A percentile compares a stretch with the other conserved stretches of the same genome.
Conservation (phyloP, 2,888 invertebrate species). For the Drosophila parthenogenetica region DNA sequence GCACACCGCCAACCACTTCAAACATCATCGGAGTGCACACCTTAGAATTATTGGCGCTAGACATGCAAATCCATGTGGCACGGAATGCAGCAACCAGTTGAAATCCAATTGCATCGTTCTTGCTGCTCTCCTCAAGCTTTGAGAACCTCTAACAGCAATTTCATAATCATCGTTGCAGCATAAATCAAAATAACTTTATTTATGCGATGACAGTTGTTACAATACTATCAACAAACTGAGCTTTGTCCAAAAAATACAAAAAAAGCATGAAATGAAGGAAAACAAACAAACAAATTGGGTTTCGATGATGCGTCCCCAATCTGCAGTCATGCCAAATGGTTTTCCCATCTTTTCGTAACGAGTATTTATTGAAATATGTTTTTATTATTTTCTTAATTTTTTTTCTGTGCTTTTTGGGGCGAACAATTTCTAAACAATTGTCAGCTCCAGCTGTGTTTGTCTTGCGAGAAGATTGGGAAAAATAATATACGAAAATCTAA, state of each 20-base stretch:
- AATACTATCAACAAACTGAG: constrained; percentile 74
- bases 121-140: background rate
- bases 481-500: constrained; percentile 34
- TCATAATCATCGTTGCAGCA: constrained; percentile 69
- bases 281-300: constrained; percentile 69
- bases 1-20: constrained; percentile 67
- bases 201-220: constrained; percentile 80
- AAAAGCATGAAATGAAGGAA: constrained; percentile 16
- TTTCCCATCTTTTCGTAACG: constrained; percentile 47
- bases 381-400: background rate
- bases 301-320: constrained; percentile 68
- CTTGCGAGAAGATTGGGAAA: constrained; percentile 20
- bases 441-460: constrained; percentile 66
- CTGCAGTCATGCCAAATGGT: constrained; percentile 62
- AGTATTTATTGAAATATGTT: constrained; percentile 66
- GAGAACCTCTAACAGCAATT: constrained; percentile 57
- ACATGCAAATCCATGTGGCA: constrained; percentile 77
- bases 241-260: constrained; percentile 29
- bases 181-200: constrained; percentile 79
- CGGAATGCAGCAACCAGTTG: constrained; percentile 35
- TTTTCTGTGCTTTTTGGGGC: constrained; percentile 45
- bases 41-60: constrained; percentile 83
- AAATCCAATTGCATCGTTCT: background rate
- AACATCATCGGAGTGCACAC: constrained; percentile 71
- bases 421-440: constrained; percentile 70